Percentiles rank a stretch among this genome's conserved stretches.
phyloP scores from a whole-genome alignment of 53 echinoderm and acorn worm genomes.

The Glandiceps talaboti region DNA sequence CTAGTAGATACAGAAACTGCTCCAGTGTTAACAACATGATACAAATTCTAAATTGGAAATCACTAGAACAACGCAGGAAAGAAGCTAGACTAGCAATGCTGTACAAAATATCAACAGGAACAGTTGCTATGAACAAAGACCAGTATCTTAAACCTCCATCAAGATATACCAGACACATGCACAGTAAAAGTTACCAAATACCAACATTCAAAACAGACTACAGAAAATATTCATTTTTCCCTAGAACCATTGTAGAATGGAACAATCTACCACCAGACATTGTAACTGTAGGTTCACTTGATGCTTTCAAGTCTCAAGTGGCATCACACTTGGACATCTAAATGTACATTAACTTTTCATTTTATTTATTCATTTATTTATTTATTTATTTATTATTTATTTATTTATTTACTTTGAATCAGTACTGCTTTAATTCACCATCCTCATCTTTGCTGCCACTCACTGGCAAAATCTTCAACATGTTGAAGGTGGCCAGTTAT shows the following conservation, averaged over 20 bases:
- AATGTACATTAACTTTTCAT: too few species aligned
- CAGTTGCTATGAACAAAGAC: background rate
- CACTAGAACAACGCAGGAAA: constrained; percentile 11
- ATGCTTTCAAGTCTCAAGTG: background rate
- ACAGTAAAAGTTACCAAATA: background rate
- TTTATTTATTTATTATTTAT: too few species aligned
- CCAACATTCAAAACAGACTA: background rate
- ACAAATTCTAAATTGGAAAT: constrained; percentile 11
- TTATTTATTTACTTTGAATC: too few species aligned
- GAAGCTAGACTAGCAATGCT: constrained; percentile 8
- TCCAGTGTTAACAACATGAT: constrained; percentile 15
- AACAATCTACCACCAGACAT: background rate
- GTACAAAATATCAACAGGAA: background rate
- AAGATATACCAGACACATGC: background rate
- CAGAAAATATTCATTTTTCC: background rate
- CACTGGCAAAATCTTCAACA: too few species aligned
- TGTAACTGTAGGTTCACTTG: background rate
- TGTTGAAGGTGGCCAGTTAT: too few species aligned
- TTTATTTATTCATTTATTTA: too few species aligned
- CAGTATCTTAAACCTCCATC: background rate
- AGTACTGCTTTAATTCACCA: too few species aligned
- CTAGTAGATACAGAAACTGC: constrained; percentile 7
- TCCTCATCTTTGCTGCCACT: too few species aligned
- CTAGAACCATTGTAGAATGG: background rate
- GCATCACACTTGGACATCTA: too few species aligned